These are phyloP conservation scores for Anthrax anthrax DNA, from an alignment of 2,888 invertebrate species.

Conservation along the genomic window DNA sequence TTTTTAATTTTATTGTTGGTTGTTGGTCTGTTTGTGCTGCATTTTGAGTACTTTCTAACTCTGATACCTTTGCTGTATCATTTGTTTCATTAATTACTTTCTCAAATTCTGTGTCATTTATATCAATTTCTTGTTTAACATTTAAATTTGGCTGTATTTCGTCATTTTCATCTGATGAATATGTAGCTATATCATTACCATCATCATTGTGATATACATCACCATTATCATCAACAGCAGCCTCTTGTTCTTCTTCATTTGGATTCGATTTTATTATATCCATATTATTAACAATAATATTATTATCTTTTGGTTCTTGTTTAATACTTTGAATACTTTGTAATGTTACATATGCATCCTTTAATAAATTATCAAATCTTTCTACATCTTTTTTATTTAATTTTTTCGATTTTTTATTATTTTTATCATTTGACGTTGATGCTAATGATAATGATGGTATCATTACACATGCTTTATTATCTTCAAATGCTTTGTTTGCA, in stretches of 20 bases:
- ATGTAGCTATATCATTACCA: no score
- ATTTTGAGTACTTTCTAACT: slow-evolving; percentile 4
- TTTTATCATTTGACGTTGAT: background rate
- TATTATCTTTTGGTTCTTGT: slow-evolving; percentile 26
- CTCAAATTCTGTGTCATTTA: background rate
- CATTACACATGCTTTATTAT: background rate
- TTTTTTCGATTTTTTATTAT: background rate
- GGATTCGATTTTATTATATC: background rate
- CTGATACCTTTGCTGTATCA: background rate
- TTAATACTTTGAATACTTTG: slow-evolving; percentile 29
- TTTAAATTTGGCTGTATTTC: slow-evolving; percentile 10
- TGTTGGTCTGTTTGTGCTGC: slow-evolving; percentile 10
- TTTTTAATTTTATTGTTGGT: slow-evolving; percentile 27
- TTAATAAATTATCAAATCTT: slow-evolving; percentile 26
- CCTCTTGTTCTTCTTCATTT: background rate
- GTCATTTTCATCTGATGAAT: background rate
- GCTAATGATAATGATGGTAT: background rate
- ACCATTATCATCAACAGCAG: background rate
- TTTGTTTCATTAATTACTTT: background rate
- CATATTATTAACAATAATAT: background rate
- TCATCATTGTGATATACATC: background rate
- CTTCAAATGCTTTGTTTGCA: background rate
- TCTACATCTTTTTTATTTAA: slow-evolving; percentile 14
- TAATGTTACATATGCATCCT: slow-evolving; percentile 27
- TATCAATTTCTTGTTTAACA: slow-evolving; percentile 20